A percentile compares a stretch with the other conserved stretches of the same genome.
Conservation (phyloP, 1,140 invertebrate genomes). For the Nasonia giraulti region DNA sequence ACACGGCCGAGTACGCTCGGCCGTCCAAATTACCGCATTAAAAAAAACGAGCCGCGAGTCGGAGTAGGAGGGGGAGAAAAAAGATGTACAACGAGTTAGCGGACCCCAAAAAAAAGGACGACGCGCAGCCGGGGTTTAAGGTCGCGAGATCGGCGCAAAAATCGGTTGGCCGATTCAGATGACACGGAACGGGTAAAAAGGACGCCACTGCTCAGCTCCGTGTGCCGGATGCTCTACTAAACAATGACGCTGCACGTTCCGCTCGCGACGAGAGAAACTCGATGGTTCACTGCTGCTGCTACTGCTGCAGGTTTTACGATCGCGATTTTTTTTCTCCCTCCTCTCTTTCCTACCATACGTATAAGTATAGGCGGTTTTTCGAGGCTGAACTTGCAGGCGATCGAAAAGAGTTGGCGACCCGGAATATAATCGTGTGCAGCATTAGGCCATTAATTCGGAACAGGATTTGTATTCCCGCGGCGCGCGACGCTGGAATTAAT, state of each 20-base stretch:
- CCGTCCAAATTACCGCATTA: slow-evolving; percentile 68
- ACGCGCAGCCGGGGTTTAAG: slow-evolving; percentile 45
- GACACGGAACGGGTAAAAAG: slow-evolving; percentile 14
- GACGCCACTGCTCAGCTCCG: not conserved
- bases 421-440: not conserved
- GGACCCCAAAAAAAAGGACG: slow-evolving; percentile 48
- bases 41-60: slow-evolving; percentile 55
- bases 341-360: too few relatives aligned
- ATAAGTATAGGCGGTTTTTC: not conserved
- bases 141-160: slow-evolving; percentile 61
- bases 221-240: slow-evolving; percentile 46
- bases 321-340: not conserved
- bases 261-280: slow-evolving; percentile 42
- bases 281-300: slow-evolving; percentile 53
- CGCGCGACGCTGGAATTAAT: not conserved
- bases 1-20: slow-evolving; percentile 66
- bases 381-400: not conserved
- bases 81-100: not conserved
- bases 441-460: not conserved
- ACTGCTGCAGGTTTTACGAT: not conserved
- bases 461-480: not conserved
- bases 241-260: slow-evolving; percentile 52
- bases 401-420: not conserved
- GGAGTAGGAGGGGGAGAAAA: slow-evolving; percentile 45
- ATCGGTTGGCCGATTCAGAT: slow-evolving; percentile 57